phyloP scores from a whole-genome alignment of 92 coral and sea anemone genomes.

The Phenganax subtilis region DNA sequence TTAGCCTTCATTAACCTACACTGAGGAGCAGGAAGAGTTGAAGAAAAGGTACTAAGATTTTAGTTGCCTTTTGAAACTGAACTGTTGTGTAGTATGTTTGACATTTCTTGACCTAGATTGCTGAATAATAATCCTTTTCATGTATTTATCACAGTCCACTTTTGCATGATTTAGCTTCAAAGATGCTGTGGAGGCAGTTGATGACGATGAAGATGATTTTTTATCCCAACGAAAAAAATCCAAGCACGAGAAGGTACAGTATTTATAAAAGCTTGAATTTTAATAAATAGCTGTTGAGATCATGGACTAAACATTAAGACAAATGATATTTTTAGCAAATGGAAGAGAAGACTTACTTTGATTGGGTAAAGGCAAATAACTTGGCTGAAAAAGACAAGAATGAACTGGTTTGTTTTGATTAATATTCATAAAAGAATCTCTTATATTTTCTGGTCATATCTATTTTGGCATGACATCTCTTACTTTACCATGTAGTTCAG shows the following conservation, averaged over 20 bases:
- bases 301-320: background rate
- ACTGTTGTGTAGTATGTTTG: no score
- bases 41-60: constrained; percentile 64
- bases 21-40: constrained; percentile 74
- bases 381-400: constrained; percentile 39
- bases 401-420: constrained; percentile 51
- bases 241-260: constrained; percentile 63
- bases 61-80: no score
- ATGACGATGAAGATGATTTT: constrained; percentile 62
- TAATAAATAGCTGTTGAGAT: background rate
- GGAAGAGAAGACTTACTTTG: constrained; percentile 66
- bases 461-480: no score
- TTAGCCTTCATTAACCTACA: constrained; percentile 59
- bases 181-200: constrained; percentile 51
- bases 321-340: constrained; percentile 40
- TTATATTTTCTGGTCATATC: no score
- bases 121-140: background rate
- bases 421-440: no score
- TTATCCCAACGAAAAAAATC: constrained; percentile 72
- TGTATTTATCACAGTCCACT: background rate
- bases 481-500: background rate
- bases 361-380: constrained; percentile 68
- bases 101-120: background rate
- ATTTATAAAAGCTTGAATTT: background rate
- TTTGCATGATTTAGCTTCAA: constrained; percentile 56